Conservation (phyloP, 2,113 vertebrate genomes). For the Crotalus horridus region DNA sequence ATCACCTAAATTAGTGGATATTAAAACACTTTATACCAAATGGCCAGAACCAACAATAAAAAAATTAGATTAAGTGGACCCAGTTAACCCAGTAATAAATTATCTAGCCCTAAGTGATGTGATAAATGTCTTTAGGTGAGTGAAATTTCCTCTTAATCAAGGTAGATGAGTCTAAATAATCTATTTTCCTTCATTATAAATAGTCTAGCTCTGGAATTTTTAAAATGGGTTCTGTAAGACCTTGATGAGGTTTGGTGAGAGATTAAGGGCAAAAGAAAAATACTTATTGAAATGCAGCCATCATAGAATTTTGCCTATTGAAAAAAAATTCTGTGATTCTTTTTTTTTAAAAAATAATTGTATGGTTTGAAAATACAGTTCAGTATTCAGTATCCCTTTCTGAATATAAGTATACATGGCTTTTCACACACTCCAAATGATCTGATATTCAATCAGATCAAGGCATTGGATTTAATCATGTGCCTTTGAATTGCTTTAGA, state of each 20-base stretch:
- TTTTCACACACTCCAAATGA: not conserved
- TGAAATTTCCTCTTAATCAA: not conserved
- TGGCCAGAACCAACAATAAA: not conserved
- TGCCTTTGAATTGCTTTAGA: not conserved
- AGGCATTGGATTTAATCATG: not conserved
- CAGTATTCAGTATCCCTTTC: not conserved
- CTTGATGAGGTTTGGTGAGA: not conserved
- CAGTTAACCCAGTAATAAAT: not conserved
- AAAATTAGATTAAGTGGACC: not conserved
- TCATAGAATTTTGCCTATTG: not conserved
- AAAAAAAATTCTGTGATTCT: not conserved
- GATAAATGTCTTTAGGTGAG: not conserved
- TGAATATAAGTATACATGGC: not conserved
- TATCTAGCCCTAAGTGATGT: not conserved
- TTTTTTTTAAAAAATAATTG: too few species aligned
- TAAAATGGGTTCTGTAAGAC: not conserved
- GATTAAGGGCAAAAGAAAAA: not conserved
- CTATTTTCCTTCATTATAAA: not conserved
- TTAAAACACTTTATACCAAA: not conserved
- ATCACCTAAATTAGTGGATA: not conserved
- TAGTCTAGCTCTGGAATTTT: not conserved
- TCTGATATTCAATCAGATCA: not conserved
- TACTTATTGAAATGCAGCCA: not conserved
- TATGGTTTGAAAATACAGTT: not conserved
- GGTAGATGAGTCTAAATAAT: not conserved